Conservation (phyloP, 2,797 vertebrate genomes). For the Brotula barbata region DNA sequence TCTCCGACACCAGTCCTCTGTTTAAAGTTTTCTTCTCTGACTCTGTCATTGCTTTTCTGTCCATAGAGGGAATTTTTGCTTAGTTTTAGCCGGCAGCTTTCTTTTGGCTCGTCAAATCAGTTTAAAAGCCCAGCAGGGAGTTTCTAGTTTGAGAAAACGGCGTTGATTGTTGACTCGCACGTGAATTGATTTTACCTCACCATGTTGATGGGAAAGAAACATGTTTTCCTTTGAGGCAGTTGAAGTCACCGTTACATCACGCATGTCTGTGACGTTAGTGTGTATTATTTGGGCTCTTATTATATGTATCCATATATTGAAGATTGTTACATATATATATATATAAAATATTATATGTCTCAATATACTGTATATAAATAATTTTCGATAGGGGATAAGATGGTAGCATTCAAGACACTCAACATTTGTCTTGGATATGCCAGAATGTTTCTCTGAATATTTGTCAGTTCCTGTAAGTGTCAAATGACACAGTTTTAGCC, state of each 20-base stretch:
- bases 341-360: too few species aligned
- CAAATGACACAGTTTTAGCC: conserved; percentile 42
- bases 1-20: conserved; percentile 34
- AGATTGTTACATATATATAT: too few species aligned
- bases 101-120: conserved; percentile 61
- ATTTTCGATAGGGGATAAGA: too few species aligned
- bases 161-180: conserved; percentile 37
- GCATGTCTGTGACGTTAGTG: too few species aligned
- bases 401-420: conserved; percentile 17
- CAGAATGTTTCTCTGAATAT: conserved; percentile 34
- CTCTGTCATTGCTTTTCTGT: conserved; percentile 20
- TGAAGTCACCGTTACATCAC: conserved; percentile 1
- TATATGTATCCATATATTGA: too few species aligned
- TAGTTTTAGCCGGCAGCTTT: conserved; percentile 66
- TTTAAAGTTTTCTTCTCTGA: conserved; percentile 48
- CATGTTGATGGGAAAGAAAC: conserved; percentile 11
- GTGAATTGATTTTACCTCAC: conserved; percentile 17
- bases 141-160: conserved; percentile 71
- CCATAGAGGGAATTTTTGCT: conserved; percentile 60
- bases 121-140: conserved; percentile 60
- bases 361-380: too few species aligned
- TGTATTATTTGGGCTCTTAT: too few species aligned
- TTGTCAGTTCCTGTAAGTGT: conserved; percentile 35
- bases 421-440: conserved; percentile 13
- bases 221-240: background rate